Conservation (phyloP, 2,113 vertebrate species). For the Sander lucioperca region DNA sequence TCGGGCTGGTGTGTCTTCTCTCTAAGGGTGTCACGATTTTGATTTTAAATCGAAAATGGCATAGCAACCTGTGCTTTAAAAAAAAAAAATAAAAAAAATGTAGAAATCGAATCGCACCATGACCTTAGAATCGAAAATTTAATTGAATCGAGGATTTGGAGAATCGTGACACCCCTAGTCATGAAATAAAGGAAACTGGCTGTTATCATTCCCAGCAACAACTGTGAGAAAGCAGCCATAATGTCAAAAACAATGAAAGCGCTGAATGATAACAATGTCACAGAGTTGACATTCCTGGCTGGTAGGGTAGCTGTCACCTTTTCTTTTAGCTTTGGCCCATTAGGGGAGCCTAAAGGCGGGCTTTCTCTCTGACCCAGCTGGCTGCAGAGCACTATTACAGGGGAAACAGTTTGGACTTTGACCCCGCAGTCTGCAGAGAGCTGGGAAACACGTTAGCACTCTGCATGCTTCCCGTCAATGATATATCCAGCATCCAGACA, state of each 20-base stretch:
- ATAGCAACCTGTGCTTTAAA: too few relatives aligned
- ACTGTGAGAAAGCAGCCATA: slow-evolving; percentile 1
- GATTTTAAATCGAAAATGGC: too few relatives aligned
- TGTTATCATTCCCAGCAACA: not conserved
- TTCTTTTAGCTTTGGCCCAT: slow-evolving; percentile 51
- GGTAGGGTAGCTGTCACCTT: slow-evolving; percentile 38
- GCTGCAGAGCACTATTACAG: slow-evolving; percentile 59
- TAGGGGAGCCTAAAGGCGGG: slow-evolving; percentile 34
- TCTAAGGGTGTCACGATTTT: too few relatives aligned
- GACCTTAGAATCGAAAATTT: too few relatives aligned
- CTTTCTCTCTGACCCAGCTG: slow-evolving; percentile 58
- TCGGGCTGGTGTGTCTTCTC: too few relatives aligned
- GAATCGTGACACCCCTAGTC: not conserved
- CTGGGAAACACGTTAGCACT: slow-evolving; percentile 51
- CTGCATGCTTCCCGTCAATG: slow-evolving; percentile 46
- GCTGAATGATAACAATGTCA: slow-evolving; percentile 46
- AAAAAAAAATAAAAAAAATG: too few relatives aligned
- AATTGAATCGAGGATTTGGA: too few relatives aligned
- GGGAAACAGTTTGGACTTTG: slow-evolving; percentile 68
- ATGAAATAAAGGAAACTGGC: not conserved
- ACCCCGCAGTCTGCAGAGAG: slow-evolving; percentile 53
- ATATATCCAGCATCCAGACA: slow-evolving; percentile 38
- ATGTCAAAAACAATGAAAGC: slow-evolving; percentile 17
- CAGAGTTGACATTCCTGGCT: slow-evolving; percentile 64
- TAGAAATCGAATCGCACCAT: too few relatives aligned